Evolutionary conservation across 2,113 vertebrate species (phyloP), one percentile per base, ranked within the genome.

Genomic region (Aegotheles bennettii): DNA sequence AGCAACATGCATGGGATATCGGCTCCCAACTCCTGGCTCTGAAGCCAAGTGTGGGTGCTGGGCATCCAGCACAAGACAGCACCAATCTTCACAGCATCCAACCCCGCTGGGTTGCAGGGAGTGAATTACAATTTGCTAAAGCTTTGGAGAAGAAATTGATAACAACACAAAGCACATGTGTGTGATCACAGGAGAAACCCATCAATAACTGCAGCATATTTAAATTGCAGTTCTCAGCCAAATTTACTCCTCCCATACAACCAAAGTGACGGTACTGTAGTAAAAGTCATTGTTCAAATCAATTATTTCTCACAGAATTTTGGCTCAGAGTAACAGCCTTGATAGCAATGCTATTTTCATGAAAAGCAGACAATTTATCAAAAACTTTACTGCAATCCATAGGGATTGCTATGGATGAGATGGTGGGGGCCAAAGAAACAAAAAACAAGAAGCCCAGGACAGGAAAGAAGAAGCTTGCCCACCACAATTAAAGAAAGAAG

Each of bases 31-130:
- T 61, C 19, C 17, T 9, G 25, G 16, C 33, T 73, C 15, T 56
- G 60, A 56, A 87, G 28, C 31, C 16, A 31, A 19, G 14, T 6
- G 15, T 35, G 54, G 75, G 47, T 50, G 24, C 76, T 67, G 45
- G 51, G 40, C 24, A 60, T 19, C 16, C 0, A 2, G 40, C 40
- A 43, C 0, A 1, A 48, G 53, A 48, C 40, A 50, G 33, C 40
- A 26, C 17, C 47, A 43, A 15, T 9, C 29, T 68, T 67, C 42
- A 16, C 7, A 31, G 59, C n/a, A 33, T 19, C n/a, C 48, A 47
- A 1, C 18, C 63, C 54, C 16, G 17, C 42, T 50, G 12, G 28
- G 21, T 17, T 36, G 7, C 15, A 29, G 29, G n/a, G 18, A 50
- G 26, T 40, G 10, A 74, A 33, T 33, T 45, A 25, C 0, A 1